A percentile compares a stretch with the other conserved stretches of the same genome.
These are phyloP conservation scores for Apocheima hispidaria DNA, from an alignment of 2,888 invertebrate genomes.

Conservation along the genomic window DNA sequence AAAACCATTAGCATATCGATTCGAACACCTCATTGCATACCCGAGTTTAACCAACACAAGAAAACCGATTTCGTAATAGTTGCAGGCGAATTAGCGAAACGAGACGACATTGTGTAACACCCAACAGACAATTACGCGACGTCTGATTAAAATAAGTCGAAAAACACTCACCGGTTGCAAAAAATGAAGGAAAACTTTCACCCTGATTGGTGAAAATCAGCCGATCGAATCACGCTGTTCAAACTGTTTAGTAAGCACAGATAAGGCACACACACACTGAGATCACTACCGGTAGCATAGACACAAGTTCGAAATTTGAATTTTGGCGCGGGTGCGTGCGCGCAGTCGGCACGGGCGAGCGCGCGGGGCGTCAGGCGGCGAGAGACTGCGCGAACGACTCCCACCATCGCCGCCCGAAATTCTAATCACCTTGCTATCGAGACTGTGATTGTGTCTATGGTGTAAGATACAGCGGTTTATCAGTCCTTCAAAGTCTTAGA, in stretches of 20 bases:
- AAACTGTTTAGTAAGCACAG: constrained; percentile 44
- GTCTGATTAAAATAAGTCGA: constrained; percentile 70
- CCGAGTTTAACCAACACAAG: constrained; percentile 40
- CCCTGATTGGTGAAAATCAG: constrained; percentile 15
- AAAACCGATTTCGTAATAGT: constrained; percentile 54
- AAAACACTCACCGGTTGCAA: constrained; percentile 80
- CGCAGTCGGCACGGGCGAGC: constrained; percentile 68
- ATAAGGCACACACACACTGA: constrained; percentile 76
- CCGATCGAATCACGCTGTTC: constrained; percentile 2
- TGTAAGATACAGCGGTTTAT: constrained; percentile 58
- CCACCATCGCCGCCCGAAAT: constrained; percentile 77
- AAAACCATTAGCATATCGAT: constrained; percentile 27
- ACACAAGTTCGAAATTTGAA: constrained; percentile 63
- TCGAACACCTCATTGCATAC: constrained; percentile 37
- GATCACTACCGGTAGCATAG: constrained; percentile 61
- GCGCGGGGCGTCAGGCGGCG: constrained; percentile 75
- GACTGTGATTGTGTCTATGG: constrained; percentile 61
- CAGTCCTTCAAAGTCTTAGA: too few relatives aligned
- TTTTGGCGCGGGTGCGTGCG: constrained; percentile 67
- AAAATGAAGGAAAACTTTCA: constrained; percentile 61
- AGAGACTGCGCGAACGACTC: constrained; percentile 80
- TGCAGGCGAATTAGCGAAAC: constrained; percentile 61
- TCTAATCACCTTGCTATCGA: constrained; percentile 84
- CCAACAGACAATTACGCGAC: constrained; percentile 67
- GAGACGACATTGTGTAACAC: constrained; percentile 60